A percentile compares a stretch with the other conserved stretches of the same genome.
phyloP scores from a whole-genome alignment of 37 sponge, comb jelly and placozoan species.

The Diacarnus erythraeanus region DNA sequence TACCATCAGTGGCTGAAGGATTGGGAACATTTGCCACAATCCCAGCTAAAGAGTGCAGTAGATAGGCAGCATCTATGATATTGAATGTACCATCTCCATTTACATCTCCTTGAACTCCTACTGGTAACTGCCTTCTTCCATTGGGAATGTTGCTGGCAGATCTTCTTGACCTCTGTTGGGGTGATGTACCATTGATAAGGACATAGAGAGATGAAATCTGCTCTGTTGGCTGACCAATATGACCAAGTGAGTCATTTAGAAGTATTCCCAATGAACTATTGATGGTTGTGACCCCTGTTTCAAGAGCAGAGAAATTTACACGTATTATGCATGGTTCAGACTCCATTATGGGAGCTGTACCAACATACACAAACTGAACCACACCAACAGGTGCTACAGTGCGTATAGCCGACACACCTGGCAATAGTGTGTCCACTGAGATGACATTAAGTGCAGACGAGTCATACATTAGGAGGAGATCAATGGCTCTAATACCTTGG shows the following conservation, averaged over 20 bases:
- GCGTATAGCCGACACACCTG: conserved; percentile 13
- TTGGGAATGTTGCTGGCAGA: too few relatives aligned
- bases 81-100: conserved; percentile 24
- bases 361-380: conserved; percentile 2
- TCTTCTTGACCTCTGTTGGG: not conserved
- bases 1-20: conserved; percentile 14
- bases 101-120: conserved; percentile 7
- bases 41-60: not conserved
- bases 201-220: not conserved
- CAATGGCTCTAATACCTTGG: conserved; percentile 20
- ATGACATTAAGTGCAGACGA: conserved; percentile 4
- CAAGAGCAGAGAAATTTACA: conserved; percentile 13
- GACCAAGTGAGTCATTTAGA: not conserved
- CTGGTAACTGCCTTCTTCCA: not conserved
- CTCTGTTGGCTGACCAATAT: not conserved
- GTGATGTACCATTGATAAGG: not conserved
- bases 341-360: not conserved
- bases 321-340: conserved; percentile 24
- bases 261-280: conserved; percentile 2
- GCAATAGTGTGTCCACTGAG: conserved; percentile 2
- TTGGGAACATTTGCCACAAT: not conserved
- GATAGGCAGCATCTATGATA: conserved; percentile 31
- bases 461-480: conserved; percentile 31
- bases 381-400: conserved; percentile 21
- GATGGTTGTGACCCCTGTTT: conserved; percentile 11